Conservation (phyloP, 2,888 invertebrate genomes). For the Polydrusus tereticollis region DNA sequence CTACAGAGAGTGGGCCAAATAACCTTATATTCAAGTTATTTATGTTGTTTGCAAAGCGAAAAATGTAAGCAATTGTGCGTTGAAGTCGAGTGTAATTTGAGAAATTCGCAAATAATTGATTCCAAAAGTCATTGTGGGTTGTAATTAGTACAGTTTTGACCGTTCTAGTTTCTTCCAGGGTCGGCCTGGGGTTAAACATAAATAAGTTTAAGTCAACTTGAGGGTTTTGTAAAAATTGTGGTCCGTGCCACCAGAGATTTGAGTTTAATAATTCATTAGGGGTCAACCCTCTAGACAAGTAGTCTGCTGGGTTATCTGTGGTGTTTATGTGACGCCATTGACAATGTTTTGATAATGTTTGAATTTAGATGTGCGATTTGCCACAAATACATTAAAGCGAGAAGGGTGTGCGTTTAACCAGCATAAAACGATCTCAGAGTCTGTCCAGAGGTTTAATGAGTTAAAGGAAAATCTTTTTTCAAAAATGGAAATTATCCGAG, state of each 20-base stretch:
- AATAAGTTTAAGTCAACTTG: not conserved
- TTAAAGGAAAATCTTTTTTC: slow-evolving; percentile 6
- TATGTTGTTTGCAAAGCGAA: not conserved
- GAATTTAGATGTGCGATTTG: slow-evolving; percentile 37
- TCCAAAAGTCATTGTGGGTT: not conserved
- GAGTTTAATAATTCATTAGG: slow-evolving; percentile 1
- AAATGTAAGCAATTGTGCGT: slow-evolving; percentile 2
- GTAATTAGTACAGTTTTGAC: not conserved
- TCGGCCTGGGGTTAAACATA: not conserved
- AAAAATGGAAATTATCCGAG: slow-evolving; percentile 2
- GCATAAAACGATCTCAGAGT: slow-evolving; percentile 36
- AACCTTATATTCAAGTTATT: not conserved
- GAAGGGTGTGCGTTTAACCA: slow-evolving; percentile 13
- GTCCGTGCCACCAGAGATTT: slow-evolving; percentile 16
- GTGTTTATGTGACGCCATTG: slow-evolving; percentile 11
- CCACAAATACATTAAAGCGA: slow-evolving; percentile 36
- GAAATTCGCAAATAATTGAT: not conserved
- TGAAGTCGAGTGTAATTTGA: slow-evolving; percentile 2
- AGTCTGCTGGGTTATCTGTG: not conserved
- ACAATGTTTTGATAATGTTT: not conserved
- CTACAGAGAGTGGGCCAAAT: slow-evolving; percentile 6
- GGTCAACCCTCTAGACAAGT: not conserved
- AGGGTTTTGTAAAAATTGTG: slow-evolving; percentile 1
- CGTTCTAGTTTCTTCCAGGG: not conserved
- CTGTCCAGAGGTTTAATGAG: slow-evolving; percentile 37